These are phyloP conservation scores for Mercenaria mercenaria DNA, from an alignment of 1,140 invertebrate genomes.

Conservation along the genomic window DNA sequence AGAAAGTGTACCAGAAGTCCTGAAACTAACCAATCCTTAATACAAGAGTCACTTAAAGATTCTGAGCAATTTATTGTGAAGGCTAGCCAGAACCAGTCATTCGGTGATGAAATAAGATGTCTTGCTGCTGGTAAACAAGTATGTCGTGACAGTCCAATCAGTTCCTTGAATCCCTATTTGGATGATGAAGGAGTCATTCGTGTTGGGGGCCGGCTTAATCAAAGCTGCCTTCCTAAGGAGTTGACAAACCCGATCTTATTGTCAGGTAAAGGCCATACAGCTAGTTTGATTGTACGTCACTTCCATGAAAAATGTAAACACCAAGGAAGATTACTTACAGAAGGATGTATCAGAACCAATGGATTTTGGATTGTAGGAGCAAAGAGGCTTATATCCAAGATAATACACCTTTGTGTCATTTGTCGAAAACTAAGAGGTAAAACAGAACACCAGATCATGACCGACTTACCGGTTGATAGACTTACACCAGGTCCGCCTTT, in stretches of 20 bases:
- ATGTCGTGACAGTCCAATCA: neutral
- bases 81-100: neutral
- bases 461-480: slow-evolving; percentile 60
- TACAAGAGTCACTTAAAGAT: too few relatives aligned
- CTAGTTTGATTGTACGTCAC: slow-evolving; percentile 20
- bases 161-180: slow-evolving; percentile 39
- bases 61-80: neutral
- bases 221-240: neutral
- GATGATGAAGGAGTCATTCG: slow-evolving; percentile 7
- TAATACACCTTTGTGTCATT: slow-evolving; percentile 65
- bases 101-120: slow-evolving; percentile 7
- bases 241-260: slow-evolving; percentile 44
- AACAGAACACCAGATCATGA: slow-evolving; percentile 62
- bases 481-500: neutral
- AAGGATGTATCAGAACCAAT: slow-evolving; percentile 39
- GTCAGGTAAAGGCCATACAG: slow-evolving; percentile 23
- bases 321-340: slow-evolving; percentile 63
- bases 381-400: slow-evolving; percentile 49
- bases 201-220: slow-evolving; percentile 27
- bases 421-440: slow-evolving; percentile 60
- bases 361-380: slow-evolving; percentile 66
- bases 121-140: neutral
- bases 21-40: too few relatives aligned
- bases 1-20: too few relatives aligned
- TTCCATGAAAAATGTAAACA: slow-evolving; percentile 52